A percentile compares a stretch with the other conserved stretches of the same genome.
These are phyloP conservation scores for Leucosticte australis DNA, from an alignment of 2,113 vertebrate species.

Conservation along the genomic window DNA sequence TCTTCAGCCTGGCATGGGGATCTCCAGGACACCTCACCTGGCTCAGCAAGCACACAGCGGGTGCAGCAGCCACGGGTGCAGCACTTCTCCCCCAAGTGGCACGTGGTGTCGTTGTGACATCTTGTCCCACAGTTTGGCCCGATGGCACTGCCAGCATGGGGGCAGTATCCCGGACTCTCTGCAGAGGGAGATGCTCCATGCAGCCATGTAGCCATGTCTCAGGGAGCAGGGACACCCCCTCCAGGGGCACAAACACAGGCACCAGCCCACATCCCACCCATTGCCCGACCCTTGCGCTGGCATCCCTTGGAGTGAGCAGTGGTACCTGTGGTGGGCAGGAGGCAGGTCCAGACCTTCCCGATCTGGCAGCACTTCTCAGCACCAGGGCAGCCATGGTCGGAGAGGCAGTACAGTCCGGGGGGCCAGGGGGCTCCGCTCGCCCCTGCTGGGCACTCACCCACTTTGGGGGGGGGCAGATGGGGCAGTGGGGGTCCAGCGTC, in stretches of 20 bases:
- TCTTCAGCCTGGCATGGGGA: not conserved
- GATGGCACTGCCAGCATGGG: accelerated
- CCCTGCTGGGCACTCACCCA: accelerated
- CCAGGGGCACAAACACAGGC: not conserved
- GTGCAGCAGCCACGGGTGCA: not conserved
- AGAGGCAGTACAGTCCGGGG: not conserved
- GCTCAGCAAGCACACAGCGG: not conserved
- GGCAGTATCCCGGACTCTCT: conserved; percentile 45
- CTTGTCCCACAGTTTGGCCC: not conserved
- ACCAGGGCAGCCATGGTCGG: not conserved
- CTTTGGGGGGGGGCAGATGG: not conserved
- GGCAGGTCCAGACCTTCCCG: not conserved
- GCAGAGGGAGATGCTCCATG: not conserved
- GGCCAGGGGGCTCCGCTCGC: accelerated
- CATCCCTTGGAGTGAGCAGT: accelerated
- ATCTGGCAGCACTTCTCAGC: conserved; percentile 45
- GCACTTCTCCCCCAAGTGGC: conserved; percentile 1
- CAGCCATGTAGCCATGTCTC: accelerated
- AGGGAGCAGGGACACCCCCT: not conserved
- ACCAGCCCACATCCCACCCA: not conserved
- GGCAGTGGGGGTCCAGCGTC: not conserved
- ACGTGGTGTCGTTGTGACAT: not conserved
- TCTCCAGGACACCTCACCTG: not conserved
- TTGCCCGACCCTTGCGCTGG: accelerated
- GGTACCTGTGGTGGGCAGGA: conserved; percentile 42